phyloP scores from a whole-genome alignment of 2,888 invertebrate genomes.

The Megaustenia siamemsis region DNA sequence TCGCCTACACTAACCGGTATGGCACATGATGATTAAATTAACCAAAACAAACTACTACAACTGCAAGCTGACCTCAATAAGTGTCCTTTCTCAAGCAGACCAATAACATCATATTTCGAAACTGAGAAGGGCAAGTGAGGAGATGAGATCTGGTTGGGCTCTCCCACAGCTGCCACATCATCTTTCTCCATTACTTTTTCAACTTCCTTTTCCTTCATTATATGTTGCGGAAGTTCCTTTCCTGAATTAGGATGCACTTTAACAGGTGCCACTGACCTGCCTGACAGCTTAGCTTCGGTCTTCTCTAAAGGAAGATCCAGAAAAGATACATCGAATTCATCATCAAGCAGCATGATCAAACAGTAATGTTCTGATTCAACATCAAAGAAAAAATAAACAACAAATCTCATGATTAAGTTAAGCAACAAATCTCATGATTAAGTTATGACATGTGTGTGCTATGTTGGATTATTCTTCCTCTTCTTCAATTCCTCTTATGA shows the following conservation, averaged over 20 bases:
- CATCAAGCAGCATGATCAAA: neutral
- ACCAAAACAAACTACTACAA: too few species aligned
- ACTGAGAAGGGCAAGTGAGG: constrained; percentile 62
- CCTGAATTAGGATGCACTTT: neutral
- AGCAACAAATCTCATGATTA: too few species aligned
- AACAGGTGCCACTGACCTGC: neutral
- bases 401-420: too few species aligned
- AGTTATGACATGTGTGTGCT: too few species aligned
- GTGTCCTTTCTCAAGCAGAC: constrained; percentile 73
- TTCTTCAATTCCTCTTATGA: too few species aligned
- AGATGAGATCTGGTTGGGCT: constrained; percentile 53
- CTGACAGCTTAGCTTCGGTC: neutral
- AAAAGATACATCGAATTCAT: neutral
- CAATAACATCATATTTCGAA: constrained; percentile 75
- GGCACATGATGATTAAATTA: too few species aligned
- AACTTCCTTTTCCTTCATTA: constrained; percentile 30
- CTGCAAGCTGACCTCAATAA: constrained; percentile 68
- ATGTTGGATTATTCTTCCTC: too few species aligned
- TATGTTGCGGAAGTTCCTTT: neutral
- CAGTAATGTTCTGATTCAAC: neutral
- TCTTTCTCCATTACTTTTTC: constrained; percentile 33
- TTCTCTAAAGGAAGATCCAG: neutral
- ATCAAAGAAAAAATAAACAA: neutral
- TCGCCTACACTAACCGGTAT: too few species aligned
- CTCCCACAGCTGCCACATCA: constrained; percentile 3